A percentile compares a stretch with the other conserved stretches of the same genome.
These are phyloP conservation scores for Mus musculus DNA, from an alignment of 2,113 vertebrate genomes.

Conservation along the genomic window GRCm39 chr1:41445501-41446000, in stretches of 20 bases:
- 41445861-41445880: too few relatives aligned
- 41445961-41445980: not conserved
- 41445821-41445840: too few relatives aligned
- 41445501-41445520: not conserved
- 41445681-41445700: too few relatives aligned
- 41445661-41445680: not conserved
- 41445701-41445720: too few relatives aligned
- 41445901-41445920: too few relatives aligned
- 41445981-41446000: not conserved
- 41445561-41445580: not conserved
- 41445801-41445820: not conserved
- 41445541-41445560: not conserved
- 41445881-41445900: too few relatives aligned
- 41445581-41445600: not conserved
- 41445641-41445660: not conserved
- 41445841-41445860: too few relatives aligned
- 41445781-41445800: too few relatives aligned
- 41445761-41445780: not conserved
- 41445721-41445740: not conserved
- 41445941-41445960: not conserved
- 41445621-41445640: not conserved
- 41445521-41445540: not conserved
- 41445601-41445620: not conserved
- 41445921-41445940: not conserved
- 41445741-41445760: not conserved